phyloP scores from a whole-genome alignment of 2,888 invertebrate genomes.

The Pammene aurita region DNA sequence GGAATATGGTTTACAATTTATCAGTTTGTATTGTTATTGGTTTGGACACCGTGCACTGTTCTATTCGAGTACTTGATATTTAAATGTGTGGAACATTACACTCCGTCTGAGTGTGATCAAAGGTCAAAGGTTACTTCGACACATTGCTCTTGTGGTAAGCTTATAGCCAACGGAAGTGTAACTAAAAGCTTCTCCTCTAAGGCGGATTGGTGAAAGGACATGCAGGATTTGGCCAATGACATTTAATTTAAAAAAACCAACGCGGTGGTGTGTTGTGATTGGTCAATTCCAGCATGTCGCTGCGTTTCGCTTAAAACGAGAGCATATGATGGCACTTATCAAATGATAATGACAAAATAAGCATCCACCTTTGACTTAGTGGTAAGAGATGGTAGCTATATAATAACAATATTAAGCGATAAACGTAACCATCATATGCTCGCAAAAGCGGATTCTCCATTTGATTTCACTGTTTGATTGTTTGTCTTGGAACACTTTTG shows the following conservation, averaged over 20 bases:
- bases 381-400: neutral
- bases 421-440: neutral
- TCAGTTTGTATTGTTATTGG: neutral
- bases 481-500: neutral
- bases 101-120: constrained; percentile 7
- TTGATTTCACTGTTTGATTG: neutral
- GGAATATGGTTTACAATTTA: neutral
- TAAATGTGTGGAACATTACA: constrained; percentile 9
- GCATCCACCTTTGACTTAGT: neutral
- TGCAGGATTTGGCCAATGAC: neutral
- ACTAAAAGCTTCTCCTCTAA: constrained; percentile 1
- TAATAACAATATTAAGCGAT: neutral
- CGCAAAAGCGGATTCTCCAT: neutral
- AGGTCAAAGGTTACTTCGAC: constrained; percentile 5
- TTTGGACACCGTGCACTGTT: neutral
- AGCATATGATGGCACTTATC: neutral
- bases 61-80: neutral
- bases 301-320: neutral
- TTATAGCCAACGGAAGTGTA: constrained; percentile 5
- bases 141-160: neutral
- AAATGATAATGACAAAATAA: neutral
- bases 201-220: neutral
- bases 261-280: neutral
- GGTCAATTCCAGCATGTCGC: neutral
- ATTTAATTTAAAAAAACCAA: neutral